phyloP scores from a whole-genome alignment of 2,888 invertebrate genomes.

The Aphodius granarius region DNA sequence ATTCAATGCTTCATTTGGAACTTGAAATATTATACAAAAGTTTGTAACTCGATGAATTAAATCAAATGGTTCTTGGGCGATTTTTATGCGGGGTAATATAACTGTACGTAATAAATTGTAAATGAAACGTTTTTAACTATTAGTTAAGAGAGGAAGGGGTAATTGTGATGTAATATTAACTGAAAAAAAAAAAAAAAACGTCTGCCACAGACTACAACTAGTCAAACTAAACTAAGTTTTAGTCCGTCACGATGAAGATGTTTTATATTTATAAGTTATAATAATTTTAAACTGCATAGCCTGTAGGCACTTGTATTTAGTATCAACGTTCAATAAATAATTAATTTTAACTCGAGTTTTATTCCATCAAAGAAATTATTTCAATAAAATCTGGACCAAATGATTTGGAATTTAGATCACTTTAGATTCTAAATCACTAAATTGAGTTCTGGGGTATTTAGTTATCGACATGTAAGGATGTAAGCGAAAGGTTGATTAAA shows the following conservation, averaged over 20 bases:
- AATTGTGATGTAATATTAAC: slow-evolving; percentile 6
- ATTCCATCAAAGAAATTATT: not conserved
- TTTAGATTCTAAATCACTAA: too few relatives aligned
- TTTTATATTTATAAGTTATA: slow-evolving; percentile 27
- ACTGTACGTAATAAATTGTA: slow-evolving; percentile 4
- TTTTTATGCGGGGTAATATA: not conserved
- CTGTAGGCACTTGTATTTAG: not conserved
- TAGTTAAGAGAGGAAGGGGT: not conserved
- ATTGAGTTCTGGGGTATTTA: too few relatives aligned
- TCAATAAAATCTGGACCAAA: too few relatives aligned
- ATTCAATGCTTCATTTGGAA: too few relatives aligned
- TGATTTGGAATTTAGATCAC: not conserved
- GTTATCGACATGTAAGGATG: not conserved
- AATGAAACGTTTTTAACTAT: not conserved
- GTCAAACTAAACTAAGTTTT: slow-evolving; percentile 6
- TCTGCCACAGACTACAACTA: slow-evolving; percentile 6
- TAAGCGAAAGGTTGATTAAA: not conserved
- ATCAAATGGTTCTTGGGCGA: too few relatives aligned
- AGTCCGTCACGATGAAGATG: slow-evolving; percentile 18
- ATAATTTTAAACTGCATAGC: not conserved
- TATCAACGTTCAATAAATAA: not conserved
- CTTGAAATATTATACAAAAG: too few relatives aligned
- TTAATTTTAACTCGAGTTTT: not conserved
- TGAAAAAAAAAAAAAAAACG: too few relatives aligned
- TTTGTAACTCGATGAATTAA: too few relatives aligned